A percentile compares a stretch with the other conserved stretches of the same genome.
phyloP scores from a whole-genome alignment of 2,797 vertebrate genomes.

The Enoplosus armatus region DNA sequence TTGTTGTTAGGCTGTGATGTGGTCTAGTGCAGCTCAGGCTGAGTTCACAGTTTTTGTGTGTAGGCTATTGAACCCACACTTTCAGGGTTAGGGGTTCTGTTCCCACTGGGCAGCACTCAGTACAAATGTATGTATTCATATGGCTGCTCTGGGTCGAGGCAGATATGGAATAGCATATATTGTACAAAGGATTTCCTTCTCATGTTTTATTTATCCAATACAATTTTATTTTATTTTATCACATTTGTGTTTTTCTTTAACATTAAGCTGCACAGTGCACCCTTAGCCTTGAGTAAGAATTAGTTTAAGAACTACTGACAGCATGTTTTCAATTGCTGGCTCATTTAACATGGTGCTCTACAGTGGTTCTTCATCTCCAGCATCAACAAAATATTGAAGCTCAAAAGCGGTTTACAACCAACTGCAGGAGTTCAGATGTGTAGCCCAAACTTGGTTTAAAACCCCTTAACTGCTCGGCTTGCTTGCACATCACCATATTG shows the following conservation, averaged over 20 bases:
- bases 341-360: not conserved
- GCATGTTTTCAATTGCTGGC: not conserved
- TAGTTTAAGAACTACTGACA: not conserved
- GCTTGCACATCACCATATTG: not conserved
- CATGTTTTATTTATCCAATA: not conserved
- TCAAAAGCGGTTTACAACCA: not conserved
- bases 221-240: not conserved
- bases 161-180: not conserved
- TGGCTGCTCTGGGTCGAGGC: not conserved
- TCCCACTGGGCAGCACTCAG: not conserved
- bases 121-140: not conserved
- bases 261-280: not conserved
- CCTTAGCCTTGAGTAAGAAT: not conserved
- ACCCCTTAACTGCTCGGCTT: not conserved
- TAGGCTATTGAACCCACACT: conserved; percentile 16
- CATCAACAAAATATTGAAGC: not conserved
- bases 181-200: conserved; percentile 1
- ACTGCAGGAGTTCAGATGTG: conserved; percentile 1
- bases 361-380: conserved; percentile 4
- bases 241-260: not conserved
- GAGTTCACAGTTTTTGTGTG: conserved; percentile 22
- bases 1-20: conserved; percentile 6
- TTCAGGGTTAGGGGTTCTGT: not conserved
- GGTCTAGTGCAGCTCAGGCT: conserved; percentile 22
- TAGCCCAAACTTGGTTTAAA: conserved; percentile 1